Conservation (phyloP, 1,140 invertebrate species). For the Drosophila oshimai region DNA sequence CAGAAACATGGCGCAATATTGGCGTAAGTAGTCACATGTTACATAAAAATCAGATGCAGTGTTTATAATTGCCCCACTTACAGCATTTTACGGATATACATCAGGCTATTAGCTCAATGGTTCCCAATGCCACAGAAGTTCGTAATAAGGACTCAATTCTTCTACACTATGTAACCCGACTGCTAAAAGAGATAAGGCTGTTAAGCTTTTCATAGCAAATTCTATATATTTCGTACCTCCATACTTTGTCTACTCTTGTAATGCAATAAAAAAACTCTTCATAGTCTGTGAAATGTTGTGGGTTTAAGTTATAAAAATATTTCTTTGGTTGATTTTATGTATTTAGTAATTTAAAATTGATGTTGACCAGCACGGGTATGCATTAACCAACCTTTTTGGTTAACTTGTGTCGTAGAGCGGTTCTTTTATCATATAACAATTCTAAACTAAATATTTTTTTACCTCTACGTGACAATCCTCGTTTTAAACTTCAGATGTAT, state of each 20-base stretch:
- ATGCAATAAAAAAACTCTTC: neutral
- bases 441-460: neutral
- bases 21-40: conserved; percentile 20
- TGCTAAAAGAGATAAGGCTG: conserved; percentile 51
- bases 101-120: conserved; percentile 63
- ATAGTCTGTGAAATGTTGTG: too few species aligned
- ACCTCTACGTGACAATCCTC: neutral
- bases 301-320: neutral
- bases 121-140: conserved; percentile 43
- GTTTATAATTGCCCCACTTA: neutral
- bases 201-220: conserved; percentile 60
- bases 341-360: too few species aligned
- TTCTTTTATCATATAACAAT: too few species aligned
- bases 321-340: too few species aligned
- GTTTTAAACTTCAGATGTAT: neutral
- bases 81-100: conserved; percentile 66
- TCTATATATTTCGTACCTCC: conserved; percentile 7
- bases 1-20: conserved; percentile 68
- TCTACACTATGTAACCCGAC: conserved; percentile 41
- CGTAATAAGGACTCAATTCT: conserved; percentile 60
- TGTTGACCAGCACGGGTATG: too few species aligned
- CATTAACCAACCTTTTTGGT: too few species aligned
- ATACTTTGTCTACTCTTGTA: neutral
- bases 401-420: too few species aligned
- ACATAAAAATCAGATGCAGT: neutral